Percentiles rank a stretch among this genome's conserved stretches.
These are phyloP conservation scores for Nomada ferruginata DNA, from an alignment of 2,888 invertebrate species.

Conservation along the genomic window DNA sequence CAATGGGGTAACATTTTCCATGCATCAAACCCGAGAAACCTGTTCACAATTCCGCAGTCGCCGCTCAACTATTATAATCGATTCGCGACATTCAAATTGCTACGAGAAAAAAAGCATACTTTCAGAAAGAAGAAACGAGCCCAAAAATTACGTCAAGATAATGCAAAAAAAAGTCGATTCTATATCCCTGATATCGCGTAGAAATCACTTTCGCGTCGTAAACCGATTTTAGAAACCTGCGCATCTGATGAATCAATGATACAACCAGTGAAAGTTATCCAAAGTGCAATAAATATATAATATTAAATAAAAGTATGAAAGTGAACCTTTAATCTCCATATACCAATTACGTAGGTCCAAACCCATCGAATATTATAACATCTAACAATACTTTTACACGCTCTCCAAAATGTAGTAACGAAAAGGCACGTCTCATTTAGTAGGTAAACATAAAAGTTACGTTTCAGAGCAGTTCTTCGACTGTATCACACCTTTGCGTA, in stretches of 20 bases:
- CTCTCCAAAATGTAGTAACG: no score
- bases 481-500: no score
- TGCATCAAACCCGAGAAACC: background rate
- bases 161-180: background rate
- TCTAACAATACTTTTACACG: no score
- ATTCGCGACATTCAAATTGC: background rate
- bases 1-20: background rate
- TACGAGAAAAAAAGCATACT: background rate
- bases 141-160: background rate
- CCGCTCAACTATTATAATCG: background rate
- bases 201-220: background rate
- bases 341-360: no score
- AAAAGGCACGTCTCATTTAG: no score
- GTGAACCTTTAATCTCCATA: no score
- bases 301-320: no score
- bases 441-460: no score
- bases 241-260: background rate
- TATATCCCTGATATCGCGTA: background rate
- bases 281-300: background rate
- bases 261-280: background rate
- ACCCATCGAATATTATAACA: no score
- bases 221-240: background rate
- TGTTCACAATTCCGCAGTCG: background rate
- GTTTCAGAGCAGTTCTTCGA: no score
- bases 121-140: background rate